These are phyloP conservation scores for Leptoclinus maculatus DNA, from an alignment of 2,797 vertebrate species.

Conservation along the genomic window DNA sequence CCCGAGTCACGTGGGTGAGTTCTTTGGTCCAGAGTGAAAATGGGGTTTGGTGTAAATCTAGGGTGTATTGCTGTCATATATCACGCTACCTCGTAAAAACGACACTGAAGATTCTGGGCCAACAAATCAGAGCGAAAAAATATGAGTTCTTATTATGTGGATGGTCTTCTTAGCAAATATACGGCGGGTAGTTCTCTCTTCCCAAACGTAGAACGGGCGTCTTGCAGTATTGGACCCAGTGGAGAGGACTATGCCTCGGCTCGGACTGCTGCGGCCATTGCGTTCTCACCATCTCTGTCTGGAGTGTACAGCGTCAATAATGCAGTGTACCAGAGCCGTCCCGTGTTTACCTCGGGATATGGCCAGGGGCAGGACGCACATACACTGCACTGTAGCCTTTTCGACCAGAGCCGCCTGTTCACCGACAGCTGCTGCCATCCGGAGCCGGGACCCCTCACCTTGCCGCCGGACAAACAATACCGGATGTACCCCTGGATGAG, in stretches of 20 bases:
- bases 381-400: constrained; percentile 87
- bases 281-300: constrained; percentile 82
- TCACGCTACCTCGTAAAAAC: constrained; percentile 99
- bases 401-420: constrained; percentile 91
- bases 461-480: constrained; percentile 88
- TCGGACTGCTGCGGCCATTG: constrained; percentile 84
- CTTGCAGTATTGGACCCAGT: constrained; percentile 88
- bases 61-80: constrained; percentile 98
- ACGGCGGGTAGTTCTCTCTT: constrained; percentile 89
- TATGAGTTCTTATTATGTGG: constrained; percentile 97
- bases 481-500: constrained; percentile 95
- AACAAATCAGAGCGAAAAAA: constrained; percentile 97
- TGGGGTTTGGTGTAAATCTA: constrained; percentile 98
- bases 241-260: constrained; percentile 88
- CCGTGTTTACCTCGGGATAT: constrained; percentile 84
- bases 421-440: constrained; percentile 89
- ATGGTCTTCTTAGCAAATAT: constrained; percentile 96
- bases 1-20: constrained; percentile 89
- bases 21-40: constrained; percentile 93
- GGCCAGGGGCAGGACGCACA: constrained; percentile 86
- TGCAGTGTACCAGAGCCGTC: constrained; percentile 85
- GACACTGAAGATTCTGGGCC: constrained; percentile 95
- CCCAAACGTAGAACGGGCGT: constrained; percentile 89
- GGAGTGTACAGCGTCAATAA: constrained; percentile 91
- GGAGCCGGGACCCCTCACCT: constrained; percentile 86